Evolutionary conservation across 2,113 vertebrate species (phyloP).

Genomic region (Lonchura striata): DNA sequence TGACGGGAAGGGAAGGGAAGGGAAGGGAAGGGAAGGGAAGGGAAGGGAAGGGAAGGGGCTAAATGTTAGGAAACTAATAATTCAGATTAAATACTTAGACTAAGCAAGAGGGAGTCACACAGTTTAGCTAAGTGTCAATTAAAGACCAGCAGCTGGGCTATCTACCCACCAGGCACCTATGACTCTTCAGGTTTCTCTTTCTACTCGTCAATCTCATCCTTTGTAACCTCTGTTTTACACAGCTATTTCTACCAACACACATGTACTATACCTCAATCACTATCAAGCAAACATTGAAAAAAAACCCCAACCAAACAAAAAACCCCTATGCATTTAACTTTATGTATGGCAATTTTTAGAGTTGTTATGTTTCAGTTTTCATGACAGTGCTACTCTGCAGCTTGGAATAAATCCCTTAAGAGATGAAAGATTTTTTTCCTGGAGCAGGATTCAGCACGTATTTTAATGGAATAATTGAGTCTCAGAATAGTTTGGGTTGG

Average conservation of each 20-base stretch:
- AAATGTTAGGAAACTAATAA: neutral
- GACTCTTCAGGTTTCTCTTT: neutral
- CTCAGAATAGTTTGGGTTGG: neutral
- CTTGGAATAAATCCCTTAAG: neutral
- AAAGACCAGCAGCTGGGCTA: neutral
- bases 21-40: too few species aligned
- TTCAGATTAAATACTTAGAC: neutral
- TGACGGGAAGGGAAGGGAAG: too few species aligned
- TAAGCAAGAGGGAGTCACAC: neutral
- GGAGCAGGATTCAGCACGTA: neutral
- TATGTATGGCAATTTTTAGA: neutral
- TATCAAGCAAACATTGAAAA: neutral
- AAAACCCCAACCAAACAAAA: too few species aligned
- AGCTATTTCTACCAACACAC: neutral
- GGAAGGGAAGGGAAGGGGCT: neutral
- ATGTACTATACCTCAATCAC: neutral
- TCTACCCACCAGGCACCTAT: neutral
- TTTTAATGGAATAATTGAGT: neutral
- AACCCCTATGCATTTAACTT: neutral
- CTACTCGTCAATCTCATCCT: neutral
- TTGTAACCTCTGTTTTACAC: neutral
- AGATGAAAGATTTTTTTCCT: neutral
- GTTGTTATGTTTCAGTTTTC: neutral
- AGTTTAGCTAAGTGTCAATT: neutral
- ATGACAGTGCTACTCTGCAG: fast-evolving